These are phyloP conservation scores for Odontocerum albicorne DNA, from an alignment of 2,888 invertebrate genomes.

Conservation along the genomic window DNA sequence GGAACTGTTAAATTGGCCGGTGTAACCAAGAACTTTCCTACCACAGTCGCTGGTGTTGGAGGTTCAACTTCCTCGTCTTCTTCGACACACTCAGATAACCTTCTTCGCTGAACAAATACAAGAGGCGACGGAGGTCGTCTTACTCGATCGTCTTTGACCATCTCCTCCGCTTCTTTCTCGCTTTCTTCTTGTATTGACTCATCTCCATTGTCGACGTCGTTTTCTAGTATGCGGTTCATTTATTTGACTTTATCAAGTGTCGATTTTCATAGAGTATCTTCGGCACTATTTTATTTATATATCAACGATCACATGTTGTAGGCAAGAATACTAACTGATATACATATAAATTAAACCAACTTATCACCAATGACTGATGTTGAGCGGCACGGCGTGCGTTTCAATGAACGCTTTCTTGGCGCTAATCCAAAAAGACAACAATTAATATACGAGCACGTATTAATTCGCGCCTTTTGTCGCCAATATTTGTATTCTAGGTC, in stretches of 20 bases:
- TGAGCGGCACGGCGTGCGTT: no score
- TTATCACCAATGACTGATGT: no score
- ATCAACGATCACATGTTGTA: no score
- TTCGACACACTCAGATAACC: conserved; percentile 80
- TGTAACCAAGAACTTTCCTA: conserved; percentile 33
- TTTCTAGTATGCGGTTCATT: conserved; percentile 20
- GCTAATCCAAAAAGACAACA: no score
- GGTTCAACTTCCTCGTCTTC: conserved; percentile 73
- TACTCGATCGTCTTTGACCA: conserved; percentile 6
- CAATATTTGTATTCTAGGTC: no score
- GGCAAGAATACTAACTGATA: no score
- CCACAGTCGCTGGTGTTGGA: conserved; percentile 29
- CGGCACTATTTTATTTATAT: no score
- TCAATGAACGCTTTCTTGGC: no score
- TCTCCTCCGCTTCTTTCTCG: conserved; percentile 11
- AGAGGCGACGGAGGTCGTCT: conserved; percentile 46
- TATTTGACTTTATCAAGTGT: conserved; percentile 13
- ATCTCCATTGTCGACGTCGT: conserved; percentile 5
- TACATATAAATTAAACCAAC: no score
- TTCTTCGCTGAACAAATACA: conserved; percentile 61
- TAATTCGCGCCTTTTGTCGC: no score
- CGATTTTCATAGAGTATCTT: no score
- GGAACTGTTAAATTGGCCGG: conserved; percentile 13
- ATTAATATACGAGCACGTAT: no score
- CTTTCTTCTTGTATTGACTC: conserved; percentile 8